A percentile compares a stretch with the other conserved stretches of the same genome.
These are phyloP conservation scores for Crematogaster levior DNA, from an alignment of 2,888 invertebrate species.

Conservation along the genomic window DNA sequence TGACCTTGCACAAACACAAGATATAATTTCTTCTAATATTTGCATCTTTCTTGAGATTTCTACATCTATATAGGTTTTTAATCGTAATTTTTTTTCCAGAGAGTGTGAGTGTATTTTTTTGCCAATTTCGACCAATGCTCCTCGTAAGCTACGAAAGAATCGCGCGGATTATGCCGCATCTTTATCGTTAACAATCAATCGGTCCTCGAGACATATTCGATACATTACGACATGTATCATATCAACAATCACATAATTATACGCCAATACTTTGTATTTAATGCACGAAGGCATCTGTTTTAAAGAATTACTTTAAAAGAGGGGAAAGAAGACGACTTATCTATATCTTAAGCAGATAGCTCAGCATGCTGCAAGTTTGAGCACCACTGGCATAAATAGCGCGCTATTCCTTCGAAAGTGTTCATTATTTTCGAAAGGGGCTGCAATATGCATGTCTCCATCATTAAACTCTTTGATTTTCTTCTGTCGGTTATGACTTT, in stretches of 20 bases:
- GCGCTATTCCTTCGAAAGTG: slow-evolving; percentile 40
- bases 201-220: background rate
- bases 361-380: slow-evolving; percentile 7
- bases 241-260: background rate
- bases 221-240: slow-evolving; percentile 1
- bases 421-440: slow-evolving; percentile 58
- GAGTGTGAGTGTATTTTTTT: slow-evolving; percentile 43
- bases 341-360: slow-evolving; percentile 9
- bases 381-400: slow-evolving; percentile 21
- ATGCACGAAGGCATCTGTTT: background rate
- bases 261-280: slow-evolving; percentile 13
- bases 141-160: slow-evolving; percentile 21
- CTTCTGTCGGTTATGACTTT: slow-evolving; percentile 6
- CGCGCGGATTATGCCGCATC: background rate
- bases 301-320: background rate
- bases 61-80: slow-evolving; percentile 54
- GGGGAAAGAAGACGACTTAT: background rate
- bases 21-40: slow-evolving; percentile 74
- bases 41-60: slow-evolving; percentile 63
- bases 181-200: background rate
- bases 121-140: slow-evolving; percentile 39
- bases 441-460: slow-evolving; percentile 67
- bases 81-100: slow-evolving; percentile 34
- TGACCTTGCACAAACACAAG: slow-evolving; percentile 78
- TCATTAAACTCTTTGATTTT: slow-evolving; percentile 31